Base-by-base conservation (phyloP, 2,113 vertebrate genomes). In the Marmota monax region DNA sequence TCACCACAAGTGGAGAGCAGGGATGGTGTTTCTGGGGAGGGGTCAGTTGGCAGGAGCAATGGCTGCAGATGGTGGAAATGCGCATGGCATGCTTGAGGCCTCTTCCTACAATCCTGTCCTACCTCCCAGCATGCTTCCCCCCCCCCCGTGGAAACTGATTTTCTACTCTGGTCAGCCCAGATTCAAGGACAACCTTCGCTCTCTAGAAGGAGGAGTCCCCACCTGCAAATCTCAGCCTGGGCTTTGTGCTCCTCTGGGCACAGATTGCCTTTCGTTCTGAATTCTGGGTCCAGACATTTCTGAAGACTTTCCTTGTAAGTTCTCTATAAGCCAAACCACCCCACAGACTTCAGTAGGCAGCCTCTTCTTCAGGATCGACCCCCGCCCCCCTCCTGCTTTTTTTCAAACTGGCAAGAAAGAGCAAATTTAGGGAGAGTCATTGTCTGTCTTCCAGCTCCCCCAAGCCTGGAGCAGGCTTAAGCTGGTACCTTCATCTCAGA, bases 401-500 rank as follows among this genome's bases (percentile, higher is more conserved):
- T 23, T 34, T 72, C 80, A 56, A 11, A 37, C 27, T 95, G 94
- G 82, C 61, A 89, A 74, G 45, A 97, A 98, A 79, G 78, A 91
- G 90, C 90, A 93, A 88, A 96, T 97, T 97, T 84, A 82, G 96
- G 94, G 95, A 93, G 97, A 96, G 93, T 93, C 45, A 86, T 91
- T 95, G 95, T 88, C 61, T 1, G 0, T 39, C 12, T 96, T 95
- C 77, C 92, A 87, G 92, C 77, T 34, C 29, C 17, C 39, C 27
- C 78, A 27, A 48, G 96, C 95, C 97, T 67, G 79, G 98, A 98
- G 93, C 96, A 97, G 98, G 97, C 94, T 97, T 98, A 95, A 98
- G 96, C 98, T 98, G 98, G 98, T 98, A 97, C 97, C 95, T 98
- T 98, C 97, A 97, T 98, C 98, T 98, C 95, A 10, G 96, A 97